phyloP scores from a whole-genome alignment of 92 coral and sea anemone genomes.

The Epizoanthus ramosus region DNA sequence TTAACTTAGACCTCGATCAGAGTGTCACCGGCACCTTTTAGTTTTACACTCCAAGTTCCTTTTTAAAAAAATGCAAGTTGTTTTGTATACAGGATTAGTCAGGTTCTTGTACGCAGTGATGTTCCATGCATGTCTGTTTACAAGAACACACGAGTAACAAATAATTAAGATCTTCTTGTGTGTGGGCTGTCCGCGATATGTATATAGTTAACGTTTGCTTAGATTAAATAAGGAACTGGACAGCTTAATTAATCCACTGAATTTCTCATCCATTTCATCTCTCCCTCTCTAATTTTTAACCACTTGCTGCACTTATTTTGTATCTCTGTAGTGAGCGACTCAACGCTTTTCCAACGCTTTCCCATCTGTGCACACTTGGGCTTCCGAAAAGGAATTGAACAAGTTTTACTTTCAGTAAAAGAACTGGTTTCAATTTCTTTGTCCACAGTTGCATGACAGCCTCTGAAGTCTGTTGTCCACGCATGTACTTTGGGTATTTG shows the following conservation, averaged over 20 bases:
- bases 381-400: neutral
- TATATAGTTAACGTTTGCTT: neutral
- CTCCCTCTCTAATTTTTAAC: constrained; percentile 68
- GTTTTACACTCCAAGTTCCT: no score
- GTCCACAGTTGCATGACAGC: neutral
- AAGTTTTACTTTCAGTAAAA: neutral
- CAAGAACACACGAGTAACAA: neutral
- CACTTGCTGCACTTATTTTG: constrained; percentile 72
- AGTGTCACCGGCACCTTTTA: no score
- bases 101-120: no score
- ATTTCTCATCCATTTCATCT: constrained; percentile 3
- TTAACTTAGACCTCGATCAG: no score
- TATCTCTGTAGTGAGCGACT: constrained; percentile 63
- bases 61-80: no score
- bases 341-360: constrained; percentile 67
- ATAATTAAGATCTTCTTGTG: neutral
- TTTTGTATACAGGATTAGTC: no score
- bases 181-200: neutral
- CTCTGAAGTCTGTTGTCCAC: constrained; percentile 11
- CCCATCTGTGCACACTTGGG: constrained; percentile 1
- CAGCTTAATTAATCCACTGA: neutral
- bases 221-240: neutral
- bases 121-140: no score
- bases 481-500: neutral
- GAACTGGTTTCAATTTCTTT: neutral